Evolutionary conservation across 2,113 vertebrate species (phyloP).

Genomic region (Arothron firmamentum): DNA sequence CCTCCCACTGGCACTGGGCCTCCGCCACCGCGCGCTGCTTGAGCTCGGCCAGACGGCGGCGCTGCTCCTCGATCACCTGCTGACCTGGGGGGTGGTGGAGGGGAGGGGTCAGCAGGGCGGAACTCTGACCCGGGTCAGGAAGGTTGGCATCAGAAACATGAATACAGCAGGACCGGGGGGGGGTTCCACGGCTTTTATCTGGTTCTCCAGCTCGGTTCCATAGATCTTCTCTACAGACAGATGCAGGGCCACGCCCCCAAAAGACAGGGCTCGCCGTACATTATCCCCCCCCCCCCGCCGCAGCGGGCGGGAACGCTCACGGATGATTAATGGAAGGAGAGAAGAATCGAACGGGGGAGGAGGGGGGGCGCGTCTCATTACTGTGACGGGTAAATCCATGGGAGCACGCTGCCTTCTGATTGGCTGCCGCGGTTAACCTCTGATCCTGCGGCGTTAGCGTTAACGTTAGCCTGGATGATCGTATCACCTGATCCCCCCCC

Average conservation of each 20-base stretch:
- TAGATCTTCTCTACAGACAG: no score
- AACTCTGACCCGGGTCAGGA: no score
- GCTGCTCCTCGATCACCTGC: constrained; percentile 94
- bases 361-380: no score
- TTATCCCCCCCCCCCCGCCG: no score
- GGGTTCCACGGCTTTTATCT: not conserved
- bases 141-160: no score
- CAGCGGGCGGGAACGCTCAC: constrained; percentile 30
- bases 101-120: not conserved
- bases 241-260: no score
- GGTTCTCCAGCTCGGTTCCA: no score
- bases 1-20: constrained; percentile 95
- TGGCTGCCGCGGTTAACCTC: constrained; percentile 4
- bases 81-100: constrained; percentile 81
- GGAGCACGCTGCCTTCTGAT: constrained; percentile 6
- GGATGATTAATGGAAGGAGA: constrained; percentile 49
- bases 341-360: constrained; percentile 4
- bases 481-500: no score
- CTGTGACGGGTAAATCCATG: no score
- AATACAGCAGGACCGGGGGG: no score
- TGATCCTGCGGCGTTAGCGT: not conserved
- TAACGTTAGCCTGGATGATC: no score
- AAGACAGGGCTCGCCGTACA: no score
- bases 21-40: constrained; percentile 90
- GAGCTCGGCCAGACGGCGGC: constrained; percentile 87